Conservation (phyloP, 2,888 invertebrate species). For the Diadegma fenestrale region DNA sequence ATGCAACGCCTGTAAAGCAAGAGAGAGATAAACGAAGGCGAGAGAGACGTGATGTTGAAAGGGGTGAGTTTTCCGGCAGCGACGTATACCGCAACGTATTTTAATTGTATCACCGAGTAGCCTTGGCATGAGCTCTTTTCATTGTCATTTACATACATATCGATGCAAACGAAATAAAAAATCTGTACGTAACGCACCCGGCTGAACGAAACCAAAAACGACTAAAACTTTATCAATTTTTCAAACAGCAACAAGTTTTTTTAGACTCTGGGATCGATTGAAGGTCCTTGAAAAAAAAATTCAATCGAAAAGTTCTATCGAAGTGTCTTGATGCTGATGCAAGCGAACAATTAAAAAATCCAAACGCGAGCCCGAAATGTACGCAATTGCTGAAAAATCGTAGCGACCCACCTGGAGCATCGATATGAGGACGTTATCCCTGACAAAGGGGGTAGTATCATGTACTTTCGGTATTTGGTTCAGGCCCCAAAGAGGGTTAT, state of each 20-base stretch:
- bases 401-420: slow-evolving; percentile 1
- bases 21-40: slow-evolving; percentile 49
- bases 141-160: slow-evolving; percentile 60
- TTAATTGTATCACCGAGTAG: slow-evolving; percentile 81
- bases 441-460: slow-evolving; percentile 72
- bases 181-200: slow-evolving; percentile 34
- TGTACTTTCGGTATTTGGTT: slow-evolving; percentile 79
- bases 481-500: slow-evolving; percentile 72
- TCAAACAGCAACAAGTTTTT: neutral
- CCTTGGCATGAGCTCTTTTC: slow-evolving; percentile 37
- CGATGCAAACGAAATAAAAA: slow-evolving; percentile 32
- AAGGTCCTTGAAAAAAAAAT: neutral
- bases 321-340: neutral
- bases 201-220: slow-evolving; percentile 5
- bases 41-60: slow-evolving; percentile 36
- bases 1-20: slow-evolving; percentile 14
- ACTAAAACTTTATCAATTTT: neutral
- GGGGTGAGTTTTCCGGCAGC: slow-evolving; percentile 61
- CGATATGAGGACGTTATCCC: slow-evolving; percentile 1
- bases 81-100: slow-evolving; percentile 81
- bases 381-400: neutral
- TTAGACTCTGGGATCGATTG: neutral
- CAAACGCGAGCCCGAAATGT: neutral
- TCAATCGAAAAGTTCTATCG: neutral
- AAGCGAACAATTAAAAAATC: neutral